Evolutionary conservation across 2,113 vertebrate species (phyloP).

Genomic region (Hemichromis elongatus): DNA sequence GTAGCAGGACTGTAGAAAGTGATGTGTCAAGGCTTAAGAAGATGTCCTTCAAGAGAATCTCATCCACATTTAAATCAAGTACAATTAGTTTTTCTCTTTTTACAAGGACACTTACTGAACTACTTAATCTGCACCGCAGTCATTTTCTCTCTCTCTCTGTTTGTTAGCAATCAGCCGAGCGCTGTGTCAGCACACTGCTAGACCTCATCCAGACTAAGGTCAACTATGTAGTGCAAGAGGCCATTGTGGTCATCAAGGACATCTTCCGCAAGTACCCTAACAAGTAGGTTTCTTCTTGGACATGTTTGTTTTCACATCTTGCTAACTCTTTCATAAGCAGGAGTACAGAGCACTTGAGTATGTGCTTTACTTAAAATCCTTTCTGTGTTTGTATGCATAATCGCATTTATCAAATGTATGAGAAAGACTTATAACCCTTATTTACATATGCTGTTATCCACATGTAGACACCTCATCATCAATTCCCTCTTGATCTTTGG

Average conservation of each 20-base stretch:
- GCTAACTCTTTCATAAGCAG: not conserved
- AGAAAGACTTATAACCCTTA: not conserved
- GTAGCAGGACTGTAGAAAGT: not conserved
- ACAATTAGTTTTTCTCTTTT: fast-evolving
- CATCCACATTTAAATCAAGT: not conserved
- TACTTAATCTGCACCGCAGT: not conserved
- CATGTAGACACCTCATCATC: not conserved
- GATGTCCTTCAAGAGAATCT: not conserved
- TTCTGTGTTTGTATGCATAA: not conserved
- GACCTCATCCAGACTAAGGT: conserved; percentile 98
- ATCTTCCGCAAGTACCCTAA: conserved; percentile 99
- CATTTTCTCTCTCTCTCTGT: not conserved
- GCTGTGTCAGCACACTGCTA: conserved; percentile 92
- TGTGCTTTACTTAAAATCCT: not conserved
- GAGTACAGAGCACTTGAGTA: not conserved
- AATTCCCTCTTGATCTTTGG: not conserved
- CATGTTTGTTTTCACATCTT: not conserved
- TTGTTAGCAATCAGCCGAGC: conserved; percentile 92
- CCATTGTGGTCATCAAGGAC: conserved; percentile 97
- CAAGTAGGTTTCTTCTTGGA: conserved; percentile 78
- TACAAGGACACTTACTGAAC: not conserved
- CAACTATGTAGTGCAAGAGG: conserved; percentile 98
- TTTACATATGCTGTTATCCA: not conserved
- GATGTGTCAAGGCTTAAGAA: not conserved
- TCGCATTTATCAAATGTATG: not conserved